Evolutionary conservation across 2,113 vertebrate genomes (phyloP).

Genomic region (Tilapia sparmanii): DNA sequence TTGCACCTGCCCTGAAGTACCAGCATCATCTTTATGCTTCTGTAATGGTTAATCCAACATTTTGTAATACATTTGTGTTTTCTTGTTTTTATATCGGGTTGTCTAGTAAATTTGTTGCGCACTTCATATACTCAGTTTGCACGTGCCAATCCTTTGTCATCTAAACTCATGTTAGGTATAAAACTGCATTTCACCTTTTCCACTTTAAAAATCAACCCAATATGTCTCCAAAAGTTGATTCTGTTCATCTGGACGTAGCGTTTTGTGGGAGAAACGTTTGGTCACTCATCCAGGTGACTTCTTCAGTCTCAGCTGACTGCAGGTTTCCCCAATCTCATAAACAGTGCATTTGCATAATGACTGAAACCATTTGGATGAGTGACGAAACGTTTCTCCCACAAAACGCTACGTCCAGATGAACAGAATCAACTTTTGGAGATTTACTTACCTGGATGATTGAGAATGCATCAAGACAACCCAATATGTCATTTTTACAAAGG

Average conservation of each 20-base stretch:
- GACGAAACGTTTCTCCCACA: neutral
- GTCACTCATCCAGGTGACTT: neutral
- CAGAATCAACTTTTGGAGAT: neutral
- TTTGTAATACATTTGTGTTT: neutral
- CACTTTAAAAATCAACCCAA: neutral
- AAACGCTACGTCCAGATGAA: neutral
- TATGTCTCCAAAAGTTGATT: neutral
- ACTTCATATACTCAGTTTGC: neutral
- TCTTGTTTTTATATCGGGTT: neutral
- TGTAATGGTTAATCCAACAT: neutral
- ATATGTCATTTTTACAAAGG: neutral
- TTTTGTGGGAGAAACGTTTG: neutral
- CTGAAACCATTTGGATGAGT: neutral
- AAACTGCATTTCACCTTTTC: neutral
- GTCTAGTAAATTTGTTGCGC: neutral
- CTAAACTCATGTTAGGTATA: neutral
- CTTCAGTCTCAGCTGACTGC: neutral
- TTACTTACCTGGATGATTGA: neutral
- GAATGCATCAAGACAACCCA: neutral
- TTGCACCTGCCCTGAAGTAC: neutral
- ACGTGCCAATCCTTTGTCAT: neutral
- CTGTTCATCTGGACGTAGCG: rapidly evolving
- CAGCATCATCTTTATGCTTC: neutral
- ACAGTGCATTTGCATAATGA: rapidly evolving
- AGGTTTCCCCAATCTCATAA: neutral